Base-by-base conservation (phyloP, 2,113 vertebrate species). In the Oreocharis arfaki region DNA sequence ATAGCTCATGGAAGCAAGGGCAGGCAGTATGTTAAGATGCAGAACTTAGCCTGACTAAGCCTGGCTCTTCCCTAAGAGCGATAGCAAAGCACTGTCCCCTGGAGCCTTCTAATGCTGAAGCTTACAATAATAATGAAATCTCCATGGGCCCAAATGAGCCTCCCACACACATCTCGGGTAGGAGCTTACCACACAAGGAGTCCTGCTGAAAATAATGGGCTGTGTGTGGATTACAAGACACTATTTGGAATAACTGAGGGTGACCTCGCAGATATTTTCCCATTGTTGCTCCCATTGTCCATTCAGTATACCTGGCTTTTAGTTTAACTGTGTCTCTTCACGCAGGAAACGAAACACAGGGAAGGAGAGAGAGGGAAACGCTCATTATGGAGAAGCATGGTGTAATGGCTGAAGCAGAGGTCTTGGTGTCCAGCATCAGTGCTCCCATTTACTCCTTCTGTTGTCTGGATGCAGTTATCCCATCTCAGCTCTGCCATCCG, bases 91-190 rank as follows among this genome's bases (percentile, higher is more conserved):
- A 1, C 75, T 88, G 79, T 92, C 50, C 92, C 95, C 85, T 0
- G 11, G 64, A 94, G 93, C 90, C 68, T 90, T 94, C 88, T 88
- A 83, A 65, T 52, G 27, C 55, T 87, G 59, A 61, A 83, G 59
- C 30, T 92, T 86, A 88, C 90, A 93, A 93, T 90, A 96, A 94
- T 87, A 93, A 88, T 69, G 87, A 94, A 91, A 90, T 88, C 90
- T 92, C 87, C 52, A 83, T n/a, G 90, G 90, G 47, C 87, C 75
- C 68, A 67, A 80, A 60, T 39, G 78, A 80, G 75, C 95, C 75
- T 94, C 94, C 89, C 94, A 95, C 94, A 92, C 91, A 88, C 82
- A 67, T 84, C 68, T 93, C 0, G 24, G 30, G 44, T 84, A 77
- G 64, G 59, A 80, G 19, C 50, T 91, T 95, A 77, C 95, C 95